These are phyloP conservation scores for Drosophila quinaria DNA, from an alignment of 2,888 invertebrate species.

Conservation along the genomic window DNA sequence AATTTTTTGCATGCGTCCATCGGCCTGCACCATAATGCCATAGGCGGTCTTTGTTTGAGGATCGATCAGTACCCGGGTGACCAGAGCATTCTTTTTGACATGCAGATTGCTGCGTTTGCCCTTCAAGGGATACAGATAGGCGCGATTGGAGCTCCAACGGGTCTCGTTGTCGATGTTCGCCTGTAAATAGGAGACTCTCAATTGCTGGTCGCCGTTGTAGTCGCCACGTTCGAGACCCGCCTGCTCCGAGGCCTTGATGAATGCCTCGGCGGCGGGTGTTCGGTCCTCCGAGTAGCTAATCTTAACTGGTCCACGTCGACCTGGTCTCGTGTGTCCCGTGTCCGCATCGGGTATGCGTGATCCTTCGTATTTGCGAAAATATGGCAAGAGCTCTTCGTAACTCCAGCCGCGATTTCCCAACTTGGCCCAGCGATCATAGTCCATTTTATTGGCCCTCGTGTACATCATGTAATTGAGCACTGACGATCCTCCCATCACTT, in stretches of 20 bases:
- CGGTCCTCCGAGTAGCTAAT: conserved; percentile 87
- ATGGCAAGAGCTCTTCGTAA: conserved; percentile 90
- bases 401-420: conserved; percentile 91
- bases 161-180: conserved; percentile 87
- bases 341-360: conserved; percentile 87
- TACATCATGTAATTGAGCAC: conserved; percentile 93
- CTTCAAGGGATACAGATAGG: conserved; percentile 87
- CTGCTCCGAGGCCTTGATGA: conserved; percentile 88
- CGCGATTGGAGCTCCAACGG: conserved; percentile 87
- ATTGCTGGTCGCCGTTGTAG: conserved; percentile 88
- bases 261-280: conserved; percentile 88
- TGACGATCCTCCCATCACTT: conserved; percentile 93
- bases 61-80: conserved; percentile 87
- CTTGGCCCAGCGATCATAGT: conserved; percentile 91
- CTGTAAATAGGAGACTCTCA: conserved; percentile 89
- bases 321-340: conserved; percentile 84
- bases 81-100: conserved; percentile 87
- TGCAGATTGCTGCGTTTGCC: conserved; percentile 87
- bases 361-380: conserved; percentile 92
- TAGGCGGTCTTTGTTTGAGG: conserved; percentile 86
- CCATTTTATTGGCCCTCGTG: conserved; percentile 89
- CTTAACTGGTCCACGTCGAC: conserved; percentile 87
- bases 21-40: conserved; percentile 87
- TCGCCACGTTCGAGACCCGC: conserved; percentile 88
- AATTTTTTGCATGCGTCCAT: conserved; percentile 86